Conservation (phyloP, 1,140 invertebrate genomes). For the Amphibalanus amphitrite region DNA sequence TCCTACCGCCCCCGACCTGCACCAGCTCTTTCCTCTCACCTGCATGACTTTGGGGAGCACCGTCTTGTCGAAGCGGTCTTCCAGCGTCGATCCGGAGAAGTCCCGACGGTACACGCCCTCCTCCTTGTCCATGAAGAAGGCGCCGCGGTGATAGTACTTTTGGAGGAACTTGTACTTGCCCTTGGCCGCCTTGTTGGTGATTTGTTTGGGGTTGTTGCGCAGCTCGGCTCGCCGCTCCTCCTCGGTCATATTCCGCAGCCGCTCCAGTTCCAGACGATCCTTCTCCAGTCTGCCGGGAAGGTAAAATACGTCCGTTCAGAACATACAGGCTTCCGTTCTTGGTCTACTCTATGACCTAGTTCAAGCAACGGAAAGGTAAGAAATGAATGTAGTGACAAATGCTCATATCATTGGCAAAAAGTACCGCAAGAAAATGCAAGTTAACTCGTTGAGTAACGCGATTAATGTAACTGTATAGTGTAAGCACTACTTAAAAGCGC, state of each 20-base stretch:
- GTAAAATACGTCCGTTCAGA: too few species aligned
- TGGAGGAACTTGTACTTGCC: constrained; percentile 99
- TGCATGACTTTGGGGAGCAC: constrained; percentile 99
- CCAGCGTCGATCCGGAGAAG: constrained; percentile 88
- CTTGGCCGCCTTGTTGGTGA: constrained; percentile 90
- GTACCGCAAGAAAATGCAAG: too few species aligned
- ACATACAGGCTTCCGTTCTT: too few species aligned
- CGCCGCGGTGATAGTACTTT: constrained; percentile 98
- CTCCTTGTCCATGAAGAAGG: constrained; percentile 64
- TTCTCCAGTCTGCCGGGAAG: constrained; percentile 41
- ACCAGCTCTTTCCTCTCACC: too few species aligned
- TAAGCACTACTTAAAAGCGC: too few species aligned
- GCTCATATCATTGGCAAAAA: too few species aligned
- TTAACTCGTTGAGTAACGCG: too few species aligned
- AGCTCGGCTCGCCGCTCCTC: constrained; percentile 81
- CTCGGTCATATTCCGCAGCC: constrained; percentile 84
- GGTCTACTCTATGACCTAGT: too few species aligned
- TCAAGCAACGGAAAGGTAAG: too few species aligned
- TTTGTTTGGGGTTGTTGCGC: constrained; percentile 63
- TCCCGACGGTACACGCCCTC: constrained; percentile 86
- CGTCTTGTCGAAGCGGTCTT: constrained; percentile 99
- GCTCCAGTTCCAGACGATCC: constrained; percentile 78
- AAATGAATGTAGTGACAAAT: too few species aligned
- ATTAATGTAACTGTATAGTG: too few species aligned
- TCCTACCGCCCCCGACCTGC: too few species aligned